phyloP scores from a whole-genome alignment of 2,888 invertebrate species.

The Orgyia antiqua region DNA sequence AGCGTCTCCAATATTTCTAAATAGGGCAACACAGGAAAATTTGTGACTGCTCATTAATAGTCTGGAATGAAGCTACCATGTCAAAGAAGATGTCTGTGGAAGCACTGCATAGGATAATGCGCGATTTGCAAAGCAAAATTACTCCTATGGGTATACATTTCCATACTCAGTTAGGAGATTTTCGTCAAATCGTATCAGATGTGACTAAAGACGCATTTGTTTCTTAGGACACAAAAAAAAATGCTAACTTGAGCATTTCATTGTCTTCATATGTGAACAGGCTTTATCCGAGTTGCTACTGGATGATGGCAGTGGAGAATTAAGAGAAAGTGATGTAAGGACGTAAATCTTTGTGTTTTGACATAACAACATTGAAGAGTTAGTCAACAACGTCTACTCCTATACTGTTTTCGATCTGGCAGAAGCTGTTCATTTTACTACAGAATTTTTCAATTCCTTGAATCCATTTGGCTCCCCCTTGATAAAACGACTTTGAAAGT shows the following conservation, averaged over 20 bases:
- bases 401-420: too few species aligned
- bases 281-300: constrained; percentile 24
- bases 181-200: constrained; percentile 7
- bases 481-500: too few species aligned
- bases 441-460: too few species aligned
- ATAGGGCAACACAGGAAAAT: constrained; percentile 28
- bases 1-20: constrained; percentile 27
- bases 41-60: constrained; percentile 26
- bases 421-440: too few species aligned
- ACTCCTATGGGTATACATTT: constrained; percentile 1
- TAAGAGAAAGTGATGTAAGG: constrained; percentile 25
- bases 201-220: constrained; percentile 23
- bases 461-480: too few species aligned
- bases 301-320: constrained; percentile 25
- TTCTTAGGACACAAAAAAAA: constrained; percentile 27
- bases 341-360: constrained; percentile 19
- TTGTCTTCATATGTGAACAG: constrained; percentile 22
- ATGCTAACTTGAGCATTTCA: constrained; percentile 22
- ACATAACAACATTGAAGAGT: constrained; percentile 8
- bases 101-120: constrained; percentile 30
- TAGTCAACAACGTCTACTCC: constrained; percentile 23
- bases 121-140: constrained; percentile 12
- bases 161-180: neutral
- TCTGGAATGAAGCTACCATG: constrained; percentile 28
- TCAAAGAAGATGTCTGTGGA: constrained; percentile 26